Evolutionary conservation across 2,888 invertebrate species (phyloP), one percentile per base, ranked within the genome.

Genomic region (Sarcophaga rosellei): DNA sequence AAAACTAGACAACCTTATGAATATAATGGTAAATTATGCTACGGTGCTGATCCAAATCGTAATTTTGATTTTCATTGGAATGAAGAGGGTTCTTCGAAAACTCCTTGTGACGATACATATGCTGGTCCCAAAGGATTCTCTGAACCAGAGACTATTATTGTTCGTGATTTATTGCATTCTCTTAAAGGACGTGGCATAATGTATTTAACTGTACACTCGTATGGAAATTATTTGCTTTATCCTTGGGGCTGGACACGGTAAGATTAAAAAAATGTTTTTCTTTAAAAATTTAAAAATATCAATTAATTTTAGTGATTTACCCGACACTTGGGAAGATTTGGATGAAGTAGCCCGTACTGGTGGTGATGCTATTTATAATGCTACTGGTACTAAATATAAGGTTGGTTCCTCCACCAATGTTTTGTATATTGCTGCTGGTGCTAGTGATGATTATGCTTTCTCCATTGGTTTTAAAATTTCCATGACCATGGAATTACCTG

Each of bases 121-220:
- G 94, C 94, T 4, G 97, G 97, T 0, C 91, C 93, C 35, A 88
- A 89, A 1, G 90, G 96, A 4, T 95, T 96, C 92, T 96, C 96
- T 0, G 96, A 96, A 91, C 93, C 94, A 0, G 97, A 96, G 92
- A 95, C 94, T 53, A 94, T 94, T 65, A 93, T 96, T 3, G 87
- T 92, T 0, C 93, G 95, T 0, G 94, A 95, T 81, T 94, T 95
- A 89, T 90, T 96, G 59, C 89, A 94, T 2, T 91, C 94, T 1
- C 90, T 95, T 47, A 92, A 94, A 0, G 90, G 88, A 79, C 89
- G 90, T 10, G 91, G 91, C 25, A 94, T 95, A 74, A 92, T 96
- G 84, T 97, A 96, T 91, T 90, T 97, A 15, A 95, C 96, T 0
- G 93, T 97, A 86, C 97, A 97, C 90, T 96, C 97, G 21, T 97